phyloP scores from a whole-genome alignment of 2,888 invertebrate genomes.

The Synergus itoensis region DNA sequence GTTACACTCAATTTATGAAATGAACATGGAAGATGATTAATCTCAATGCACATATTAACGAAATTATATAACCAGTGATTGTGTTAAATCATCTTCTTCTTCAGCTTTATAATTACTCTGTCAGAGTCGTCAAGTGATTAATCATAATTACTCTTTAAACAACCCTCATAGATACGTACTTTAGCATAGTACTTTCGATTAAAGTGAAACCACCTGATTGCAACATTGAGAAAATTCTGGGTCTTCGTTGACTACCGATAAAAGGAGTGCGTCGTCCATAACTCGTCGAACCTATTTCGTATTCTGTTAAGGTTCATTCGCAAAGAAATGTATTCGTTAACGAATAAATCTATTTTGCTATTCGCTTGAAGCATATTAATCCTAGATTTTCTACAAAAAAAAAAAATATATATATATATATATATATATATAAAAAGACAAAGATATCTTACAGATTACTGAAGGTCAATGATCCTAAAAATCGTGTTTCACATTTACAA shows the following conservation, averaged over 20 bases:
- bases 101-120: background rate
- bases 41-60: background rate
- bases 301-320: slow-evolving; percentile 18
- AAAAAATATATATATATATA: too few species aligned
- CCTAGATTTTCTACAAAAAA: slow-evolving; percentile 11
- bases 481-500: slow-evolving; percentile 1
- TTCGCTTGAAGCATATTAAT: background rate
- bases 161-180: slow-evolving; percentile 3
- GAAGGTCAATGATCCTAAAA: background rate
- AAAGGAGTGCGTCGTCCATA: slow-evolving; percentile 12
- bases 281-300: background rate
- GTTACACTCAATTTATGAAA: background rate
- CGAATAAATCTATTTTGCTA: background rate
- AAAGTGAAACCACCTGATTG: slow-evolving; percentile 26
- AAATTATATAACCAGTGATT: background rate
- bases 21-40: background rate
- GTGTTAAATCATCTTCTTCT: background rate
- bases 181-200: slow-evolving; percentile 15
- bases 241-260: slow-evolving; percentile 3
- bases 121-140: background rate
- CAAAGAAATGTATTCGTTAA: background rate
- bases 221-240: slow-evolving; percentile 18
- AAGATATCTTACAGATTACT: slow-evolving; percentile 2
- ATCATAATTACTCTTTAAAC: background rate
- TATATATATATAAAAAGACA: background rate